Evolutionary conservation across 2,888 invertebrate genomes (phyloP), one percentile per base, ranked within the genome.

Genomic region (Brassicogethes aeneus): DNA sequence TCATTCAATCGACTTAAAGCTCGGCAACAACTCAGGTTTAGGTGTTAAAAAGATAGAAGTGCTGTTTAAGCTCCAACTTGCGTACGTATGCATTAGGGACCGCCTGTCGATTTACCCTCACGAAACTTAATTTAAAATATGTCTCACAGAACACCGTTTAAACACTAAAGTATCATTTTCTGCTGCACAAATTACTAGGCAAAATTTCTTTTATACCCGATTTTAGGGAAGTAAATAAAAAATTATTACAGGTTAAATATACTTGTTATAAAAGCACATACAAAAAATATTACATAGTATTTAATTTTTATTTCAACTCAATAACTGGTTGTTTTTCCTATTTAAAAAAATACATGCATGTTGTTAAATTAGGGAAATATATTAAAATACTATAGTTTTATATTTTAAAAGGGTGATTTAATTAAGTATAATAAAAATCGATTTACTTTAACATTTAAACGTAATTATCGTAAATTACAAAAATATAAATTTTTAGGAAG

Each of bases 1-100:
- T 52, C 61, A 61, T 61, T 62, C 62, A 61, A 62, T 64, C 60
- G 60, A 52, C 55, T 54, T 46, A 55, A 57, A 61, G 56, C 56
- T 49, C 48, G 48, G 45, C 54, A 52, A 57, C 59, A 57, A 56
- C 59, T 61, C 54, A 52, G 54, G 58, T 57, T 58, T 56, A 51
- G 53, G 56, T 55, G 60, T 59, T 60, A 59, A 57, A 52, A 52
- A 56, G 56, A 55, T 55, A 51, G 54, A 58, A 56, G 52, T 50
- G 53, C 43, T 55, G 49, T 56, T 59, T 53, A 53, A 53, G 53
- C 47, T 50, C 41, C 50, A 47, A 48, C 43, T 51, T 48, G 46
- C 46, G 43, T 48, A 43, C 44, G 45, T 54, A 47, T 52, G 50
- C 48, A 51, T 51, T 30, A 39, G 39, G 45, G 23, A n/a, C 42